Evolutionary conservation across 1,140 invertebrate species (phyloP), one percentile per base, ranked within the genome.

Genomic region (Eupeodes corollae): DNA sequence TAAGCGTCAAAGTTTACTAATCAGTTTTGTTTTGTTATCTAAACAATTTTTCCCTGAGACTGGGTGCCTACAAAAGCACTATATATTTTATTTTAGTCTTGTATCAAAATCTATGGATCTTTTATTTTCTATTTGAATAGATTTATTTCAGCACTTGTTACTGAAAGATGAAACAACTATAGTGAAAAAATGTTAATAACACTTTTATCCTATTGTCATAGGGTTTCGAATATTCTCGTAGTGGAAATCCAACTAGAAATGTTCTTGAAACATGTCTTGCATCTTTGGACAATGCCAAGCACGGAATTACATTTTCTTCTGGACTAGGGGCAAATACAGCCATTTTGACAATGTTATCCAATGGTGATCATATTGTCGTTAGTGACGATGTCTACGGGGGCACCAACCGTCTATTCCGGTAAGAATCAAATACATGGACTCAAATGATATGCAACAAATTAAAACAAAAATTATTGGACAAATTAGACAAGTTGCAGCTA

Each of bases 321-420:
- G 96, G 96, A 16, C 70, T 98, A 19, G 93, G 90, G 21, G 83
- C 93, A 1, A 85, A 80, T 0, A 85, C 82, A 2, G 79, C 81
- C 3, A 63, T 98, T 1, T 72, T 79, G 1, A 77, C 85, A 41
- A 65, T 96, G 44, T 69, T 99, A 1, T 79, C 78, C 43, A 51
- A 71, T 50, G 95, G 95, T 1, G 94, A 99, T 70, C 91, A 98
- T 63, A 76, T 99, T 6, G 62, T 99, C 31, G 83, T 82, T 48
- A 84, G 87, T 51, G 90, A 98, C 70, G 94, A 99, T 73, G 73
- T 98, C 8, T 99, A 99, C 65, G 96, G 95, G 46, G 96, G 92
- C 13, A 97, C 92, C 5, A 82, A 83, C 53, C 73, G 84, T 55
- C 71, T 78, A 5, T 52, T 62, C 12, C 50, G 59, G 54, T 59